phyloP scores from a whole-genome alignment of 2,888 invertebrate genomes.

The Zeuzera pyrina region DNA sequence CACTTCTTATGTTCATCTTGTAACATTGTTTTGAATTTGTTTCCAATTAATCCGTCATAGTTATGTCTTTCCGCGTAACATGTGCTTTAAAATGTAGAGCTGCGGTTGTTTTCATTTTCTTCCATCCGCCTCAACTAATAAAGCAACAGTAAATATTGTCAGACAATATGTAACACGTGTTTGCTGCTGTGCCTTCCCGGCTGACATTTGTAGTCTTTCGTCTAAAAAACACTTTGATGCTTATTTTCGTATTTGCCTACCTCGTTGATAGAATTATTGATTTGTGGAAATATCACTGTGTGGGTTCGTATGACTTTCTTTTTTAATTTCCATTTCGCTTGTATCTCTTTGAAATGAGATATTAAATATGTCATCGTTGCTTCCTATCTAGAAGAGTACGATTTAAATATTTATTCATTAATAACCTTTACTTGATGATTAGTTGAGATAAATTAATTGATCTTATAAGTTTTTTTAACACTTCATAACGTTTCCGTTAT shows the following conservation, averaged over 20 bases:
- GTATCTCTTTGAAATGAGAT: slow-evolving; percentile 54
- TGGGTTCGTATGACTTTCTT: slow-evolving; percentile 45
- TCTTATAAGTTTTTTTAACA: slow-evolving; percentile 29
- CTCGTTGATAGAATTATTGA: slow-evolving; percentile 66
- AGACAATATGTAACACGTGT: slow-evolving; percentile 69
- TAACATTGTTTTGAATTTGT: slow-evolving; percentile 26
- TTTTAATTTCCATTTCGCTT: slow-evolving; percentile 45
- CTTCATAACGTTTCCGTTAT: slow-evolving; percentile 31
- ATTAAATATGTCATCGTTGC: slow-evolving; percentile 64
- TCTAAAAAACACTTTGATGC: slow-evolving; percentile 70
- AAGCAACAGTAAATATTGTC: slow-evolving; percentile 67
- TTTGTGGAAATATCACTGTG: slow-evolving; percentile 62
- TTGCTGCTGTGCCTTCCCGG: slow-evolving; percentile 54
- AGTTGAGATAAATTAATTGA: slow-evolving; percentile 32
- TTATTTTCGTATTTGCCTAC: slow-evolving; percentile 66
- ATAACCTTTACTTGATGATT: slow-evolving; percentile 31
- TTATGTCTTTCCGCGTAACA: slow-evolving; percentile 24
- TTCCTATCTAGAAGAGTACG: slow-evolving; percentile 54
- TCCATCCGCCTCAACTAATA: slow-evolving; percentile 50
- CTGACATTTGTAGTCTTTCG: slow-evolving; percentile 62
- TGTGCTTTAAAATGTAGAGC: slow-evolving; percentile 44
- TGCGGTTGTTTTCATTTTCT: slow-evolving; percentile 50
- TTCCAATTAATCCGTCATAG: slow-evolving; percentile 35
- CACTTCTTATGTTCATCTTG: slow-evolving; percentile 5
- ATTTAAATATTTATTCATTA: slow-evolving; percentile 45